Evolutionary conservation across 2,797 vertebrate genomes (phyloP).

Genomic region (Dermochelys coriacea): DNA sequence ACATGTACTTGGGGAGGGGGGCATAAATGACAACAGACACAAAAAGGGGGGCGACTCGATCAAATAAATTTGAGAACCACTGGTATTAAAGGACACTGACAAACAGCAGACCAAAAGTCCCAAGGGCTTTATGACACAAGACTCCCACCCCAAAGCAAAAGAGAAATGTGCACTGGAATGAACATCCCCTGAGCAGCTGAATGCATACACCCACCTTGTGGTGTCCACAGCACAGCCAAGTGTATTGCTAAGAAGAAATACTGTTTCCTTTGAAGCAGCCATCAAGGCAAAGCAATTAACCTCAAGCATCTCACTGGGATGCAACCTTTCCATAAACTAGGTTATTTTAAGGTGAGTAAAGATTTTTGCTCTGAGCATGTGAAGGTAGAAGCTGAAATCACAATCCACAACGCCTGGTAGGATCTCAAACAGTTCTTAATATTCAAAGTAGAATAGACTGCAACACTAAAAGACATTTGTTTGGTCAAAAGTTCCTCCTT

Average conservation of each 20-base stretch:
- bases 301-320: not conserved
- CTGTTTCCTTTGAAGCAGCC: not conserved
- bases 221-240: not conserved
- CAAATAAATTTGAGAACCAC: too few relatives aligned
- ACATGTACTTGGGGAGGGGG: not conserved
- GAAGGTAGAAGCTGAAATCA: constrained; percentile 25
- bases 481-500: not conserved
- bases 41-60: too few relatives aligned
- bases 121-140: not conserved
- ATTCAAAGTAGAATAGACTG: not conserved
- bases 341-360: not conserved
- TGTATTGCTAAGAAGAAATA: not conserved
- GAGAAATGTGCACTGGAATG: not conserved
- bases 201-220: not conserved
- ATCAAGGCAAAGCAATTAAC: not conserved
- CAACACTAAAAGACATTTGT: constrained; percentile 5
- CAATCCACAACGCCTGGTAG: constrained; percentile 15
- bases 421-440: constrained; percentile 34
- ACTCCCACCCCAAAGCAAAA: constrained; percentile 47
- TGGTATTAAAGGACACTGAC: not conserved
- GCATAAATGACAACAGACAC: too few relatives aligned
- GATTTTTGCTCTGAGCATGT: not conserved
- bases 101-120: not conserved
- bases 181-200: not conserved
- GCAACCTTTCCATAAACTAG: constrained; percentile 19